Conservation (phyloP, 2,797 vertebrate genomes). For the Mus spretus region DNA sequence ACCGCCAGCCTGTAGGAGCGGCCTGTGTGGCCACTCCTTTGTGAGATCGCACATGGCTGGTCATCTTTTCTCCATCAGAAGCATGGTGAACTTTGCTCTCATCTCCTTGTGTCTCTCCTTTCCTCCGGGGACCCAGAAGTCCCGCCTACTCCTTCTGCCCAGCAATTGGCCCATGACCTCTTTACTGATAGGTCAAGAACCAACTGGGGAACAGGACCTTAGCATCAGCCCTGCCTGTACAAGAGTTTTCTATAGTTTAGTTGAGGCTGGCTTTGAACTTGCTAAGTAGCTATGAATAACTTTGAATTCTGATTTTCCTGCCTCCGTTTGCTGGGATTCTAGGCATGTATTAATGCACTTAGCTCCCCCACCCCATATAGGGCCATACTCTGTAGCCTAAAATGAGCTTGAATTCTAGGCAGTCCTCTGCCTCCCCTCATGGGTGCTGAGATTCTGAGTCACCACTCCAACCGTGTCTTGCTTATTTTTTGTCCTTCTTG, state of each 20-base stretch:
- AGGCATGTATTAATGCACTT: not conserved
- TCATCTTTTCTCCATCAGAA: not conserved
- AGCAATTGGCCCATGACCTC: not conserved
- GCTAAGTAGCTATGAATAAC: too few species aligned
- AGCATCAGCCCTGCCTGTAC: not conserved
- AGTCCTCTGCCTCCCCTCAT: not conserved
- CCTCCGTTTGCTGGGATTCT: not conserved
- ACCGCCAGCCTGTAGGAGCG: too few species aligned
- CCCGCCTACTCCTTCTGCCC: not conserved
- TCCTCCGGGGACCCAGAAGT: not conserved
- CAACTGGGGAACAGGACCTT: not conserved
- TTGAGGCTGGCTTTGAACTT: not conserved
- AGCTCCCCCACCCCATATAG: not conserved
- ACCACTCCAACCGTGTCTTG: not conserved
- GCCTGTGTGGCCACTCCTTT: not conserved
- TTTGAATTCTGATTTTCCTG: not conserved
- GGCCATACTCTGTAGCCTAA: not conserved
- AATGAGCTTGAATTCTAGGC: not conserved
- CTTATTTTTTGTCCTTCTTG: not conserved
- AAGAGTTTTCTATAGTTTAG: not conserved
- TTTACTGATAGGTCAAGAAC: not conserved
- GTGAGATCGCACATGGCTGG: not conserved
- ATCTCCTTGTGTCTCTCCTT: not conserved
- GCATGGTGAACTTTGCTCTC: not conserved
- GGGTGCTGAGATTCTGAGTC: not conserved